Evolutionary conservation across 2,113 vertebrate species (phyloP), one percentile per base, ranked within the genome.

Genomic region (Phoxinus phoxinus): DNA sequence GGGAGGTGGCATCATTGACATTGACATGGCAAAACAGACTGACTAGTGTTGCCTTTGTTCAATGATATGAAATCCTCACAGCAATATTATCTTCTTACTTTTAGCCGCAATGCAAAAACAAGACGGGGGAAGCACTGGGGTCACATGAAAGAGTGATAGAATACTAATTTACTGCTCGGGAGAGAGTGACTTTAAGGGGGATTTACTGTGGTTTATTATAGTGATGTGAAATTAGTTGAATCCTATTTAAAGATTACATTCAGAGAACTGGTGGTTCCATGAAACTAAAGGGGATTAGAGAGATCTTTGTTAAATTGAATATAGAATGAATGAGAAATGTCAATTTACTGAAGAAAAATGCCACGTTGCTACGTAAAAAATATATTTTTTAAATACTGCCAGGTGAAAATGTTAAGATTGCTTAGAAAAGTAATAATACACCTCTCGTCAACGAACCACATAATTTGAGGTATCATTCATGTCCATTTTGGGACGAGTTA

Each of bases 181-280:
- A 76, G 58, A 76, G 91, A 94, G 91, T 94, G 93, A 94, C 93
- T 93, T 90, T 90, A 23, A 91, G 90, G 87, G 89, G 92, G 92
- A 89, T 94, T 96, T 95, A 95, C 90, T 92, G 92, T 90, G 88
- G 92, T 89, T 93, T 91, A 93, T 89, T 85, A 78, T 93, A 93
- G 91, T 94, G 91, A 94, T 94, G 91, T 94, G 90, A 91, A 93
- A 92, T 92, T 90, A 92, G 51, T 91, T 94, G 91, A 95, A 95
- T 94, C 92, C 94, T 93, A 95, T 96, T 94, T 95, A 93, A 95
- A 93, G 93, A 93, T 87, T 86, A 95, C 90, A 92, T 90, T 93
- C 93, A 92, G 92, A 92, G 92, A 90, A 92, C 92, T 92, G 93
- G 94, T 90, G 93, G 94, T 95, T 94, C 91, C 90, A 90, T 94